phyloP scores from a whole-genome alignment of 2,113 vertebrate genomes.

The Crotalus viridis region DNA sequence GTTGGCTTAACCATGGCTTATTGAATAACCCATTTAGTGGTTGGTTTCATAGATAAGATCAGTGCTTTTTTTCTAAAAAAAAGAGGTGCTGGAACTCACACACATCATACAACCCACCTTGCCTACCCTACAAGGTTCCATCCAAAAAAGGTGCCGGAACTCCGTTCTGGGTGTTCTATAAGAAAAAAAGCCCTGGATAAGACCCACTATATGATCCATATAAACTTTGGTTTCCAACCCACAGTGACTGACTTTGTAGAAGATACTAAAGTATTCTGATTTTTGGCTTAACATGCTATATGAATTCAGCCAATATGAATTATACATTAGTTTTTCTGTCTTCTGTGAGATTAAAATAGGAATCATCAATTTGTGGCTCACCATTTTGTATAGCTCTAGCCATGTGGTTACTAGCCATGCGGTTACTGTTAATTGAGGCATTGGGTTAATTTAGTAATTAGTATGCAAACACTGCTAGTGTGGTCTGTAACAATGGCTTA shows the following conservation, averaged over 20 bases:
- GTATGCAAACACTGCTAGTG: neutral
- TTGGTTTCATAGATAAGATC: neutral
- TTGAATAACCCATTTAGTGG: neutral
- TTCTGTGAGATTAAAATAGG: neutral
- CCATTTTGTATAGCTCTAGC: neutral
- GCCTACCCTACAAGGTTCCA: too few species aligned
- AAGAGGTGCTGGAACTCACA: too few species aligned
- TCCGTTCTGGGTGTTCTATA: too few species aligned
- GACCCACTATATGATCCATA: neutral
- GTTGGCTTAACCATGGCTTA: neutral
- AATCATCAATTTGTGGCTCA: neutral
- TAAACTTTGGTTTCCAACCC: neutral
- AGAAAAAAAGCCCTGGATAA: neutral
- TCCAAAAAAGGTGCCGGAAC: too few species aligned
- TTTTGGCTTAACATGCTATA: neutral
- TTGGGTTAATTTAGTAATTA: neutral
- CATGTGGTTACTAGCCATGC: neutral
- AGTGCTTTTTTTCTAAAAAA: too few species aligned
- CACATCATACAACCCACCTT: too few species aligned
- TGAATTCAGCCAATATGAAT: neutral
- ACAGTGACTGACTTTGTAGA: neutral
- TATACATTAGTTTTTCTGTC: neutral
- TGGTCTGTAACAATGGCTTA: neutral
- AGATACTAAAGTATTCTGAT: neutral
- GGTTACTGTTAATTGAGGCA: neutral